Evolutionary conservation across 2,113 vertebrate species (phyloP), one percentile per base, ranked within the genome.

Genomic region (Octodon degus): DNA sequence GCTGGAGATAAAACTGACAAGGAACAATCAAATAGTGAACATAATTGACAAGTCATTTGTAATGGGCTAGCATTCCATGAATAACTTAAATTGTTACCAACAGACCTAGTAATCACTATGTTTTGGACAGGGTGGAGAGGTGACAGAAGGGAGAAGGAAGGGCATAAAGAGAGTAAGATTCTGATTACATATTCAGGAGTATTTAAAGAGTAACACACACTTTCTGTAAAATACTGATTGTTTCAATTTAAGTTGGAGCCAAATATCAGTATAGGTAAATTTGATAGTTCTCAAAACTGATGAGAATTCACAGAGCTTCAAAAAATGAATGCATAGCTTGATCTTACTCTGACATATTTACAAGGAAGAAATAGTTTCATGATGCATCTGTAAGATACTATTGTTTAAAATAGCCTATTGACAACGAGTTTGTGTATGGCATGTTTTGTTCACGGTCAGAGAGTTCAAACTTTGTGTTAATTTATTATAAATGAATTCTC

Each of bases 221-320:
- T 97, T 97, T 96, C 72, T 92, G 63, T 97, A 97, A 97, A 96
- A 70, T 96, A 97, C 93, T 97, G 97, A 97, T 97, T 97, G 12
- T 97, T 96, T 93, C 96, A 97, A 95, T 97, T 97, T 94, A 97
- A 91, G 74, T 96, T 97, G 83, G 63, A 97, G 93, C 74, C 95
- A 97, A 97, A 95, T 97, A 97, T 97, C 97, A 97, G 96, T 97
- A 96, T 97, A 93, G 85, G 86, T 96, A 95, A 97, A 96, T 95
- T 77, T 97, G 95, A 96, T 96, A 96, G 93, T 96, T 97, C 92
- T 94, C 70, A 95, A 96, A 97, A 91, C 92, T 97, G 95, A 96
- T 97, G 96, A 97, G 95, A 94, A 97, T 97, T 98, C 92, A 91
- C 70, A 74, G 86, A 95, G 82, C 92, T 97, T 97, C 96, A 93